Evolutionary conservation across 2,888 invertebrate species (phyloP).

Genomic region (Meganola albula): DNA sequence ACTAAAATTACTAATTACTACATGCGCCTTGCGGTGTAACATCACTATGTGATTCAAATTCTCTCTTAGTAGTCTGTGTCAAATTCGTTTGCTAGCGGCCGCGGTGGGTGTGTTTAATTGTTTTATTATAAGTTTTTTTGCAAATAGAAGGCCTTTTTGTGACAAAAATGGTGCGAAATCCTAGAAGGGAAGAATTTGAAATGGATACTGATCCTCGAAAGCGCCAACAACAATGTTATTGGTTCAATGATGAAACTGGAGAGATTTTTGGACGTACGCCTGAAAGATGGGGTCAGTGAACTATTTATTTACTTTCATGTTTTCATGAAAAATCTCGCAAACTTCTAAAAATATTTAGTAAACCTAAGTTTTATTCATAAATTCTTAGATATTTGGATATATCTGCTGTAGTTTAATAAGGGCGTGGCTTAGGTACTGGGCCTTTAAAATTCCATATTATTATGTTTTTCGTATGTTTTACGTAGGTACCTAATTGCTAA

Average conservation of each 20-base stretch:
- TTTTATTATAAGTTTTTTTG: constrained; percentile 22
- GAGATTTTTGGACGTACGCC: constrained; percentile 66
- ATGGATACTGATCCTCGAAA: constrained; percentile 46
- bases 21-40: background rate
- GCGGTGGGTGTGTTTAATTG: constrained; percentile 19
- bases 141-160: constrained; percentile 21
- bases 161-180: constrained; percentile 50
- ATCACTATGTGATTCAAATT: constrained; percentile 25
- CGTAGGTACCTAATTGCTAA: too few relatives aligned
- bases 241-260: constrained; percentile 66
- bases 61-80: too few relatives aligned
- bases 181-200: constrained; percentile 58
- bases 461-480: too few relatives aligned
- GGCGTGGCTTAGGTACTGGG: too few relatives aligned
- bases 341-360: too few relatives aligned
- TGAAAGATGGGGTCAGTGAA: constrained; percentile 73
- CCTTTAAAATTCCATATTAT: too few relatives aligned
- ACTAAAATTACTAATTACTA: background rate
- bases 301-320: constrained; percentile 13
- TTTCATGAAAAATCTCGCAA: too few relatives aligned
- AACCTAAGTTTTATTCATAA: too few relatives aligned
- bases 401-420: too few relatives aligned
- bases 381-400: too few relatives aligned
- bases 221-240: constrained; percentile 18
- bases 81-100: too few relatives aligned